Evolutionary conservation across 2,113 vertebrate species (phyloP), one percentile per base, ranked within the genome.

Genomic region (Lepus americanus): DNA sequence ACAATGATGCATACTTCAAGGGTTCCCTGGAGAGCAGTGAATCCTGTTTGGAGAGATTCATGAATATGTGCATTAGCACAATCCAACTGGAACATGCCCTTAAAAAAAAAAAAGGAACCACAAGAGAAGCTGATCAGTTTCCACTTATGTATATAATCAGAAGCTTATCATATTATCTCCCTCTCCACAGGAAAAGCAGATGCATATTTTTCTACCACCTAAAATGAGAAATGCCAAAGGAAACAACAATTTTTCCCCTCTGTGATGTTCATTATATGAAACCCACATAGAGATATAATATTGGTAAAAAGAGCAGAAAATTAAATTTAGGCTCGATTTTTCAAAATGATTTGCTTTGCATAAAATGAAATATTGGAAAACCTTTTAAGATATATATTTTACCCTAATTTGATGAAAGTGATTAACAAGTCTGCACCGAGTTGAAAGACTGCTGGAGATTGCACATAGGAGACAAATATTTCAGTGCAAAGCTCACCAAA

Each of bases 11-110:
- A 98, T 98, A 98, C 98, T 98, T 98, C 98, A 98, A 98, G 97
- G 95, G 98, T 98, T 98, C 98, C 98, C 98, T 96, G 97, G 98
- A 98, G 98, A 98, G 98, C 98, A 89, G 96, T 98, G 97, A 98
- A 98, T 98, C 98, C 97, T 98, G 98, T 98, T 98, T 98, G 98
- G 98, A 98, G 98, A 98, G 98, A 98, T 98, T 98, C 98, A 98
- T 99, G 98, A 98, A 98, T 99, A 98, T 98, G 98, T 98, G 98
- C 97, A 98, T 98, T 98, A 99, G 98, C 97, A 98, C 98, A 98
- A 98, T 98, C 98, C 98, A 98, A 98, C 98, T 98, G 98, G 98
- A 98, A 98, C 98, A 97, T 97, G 98, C 98, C 97, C 97, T 98
- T 98, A 98, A 98, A 95, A 90, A 98, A 90, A 98, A 98, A 98